These are phyloP conservation scores for Whitmania pigra DNA, from an alignment of 1,140 invertebrate species.

Conservation along the genomic window DNA sequence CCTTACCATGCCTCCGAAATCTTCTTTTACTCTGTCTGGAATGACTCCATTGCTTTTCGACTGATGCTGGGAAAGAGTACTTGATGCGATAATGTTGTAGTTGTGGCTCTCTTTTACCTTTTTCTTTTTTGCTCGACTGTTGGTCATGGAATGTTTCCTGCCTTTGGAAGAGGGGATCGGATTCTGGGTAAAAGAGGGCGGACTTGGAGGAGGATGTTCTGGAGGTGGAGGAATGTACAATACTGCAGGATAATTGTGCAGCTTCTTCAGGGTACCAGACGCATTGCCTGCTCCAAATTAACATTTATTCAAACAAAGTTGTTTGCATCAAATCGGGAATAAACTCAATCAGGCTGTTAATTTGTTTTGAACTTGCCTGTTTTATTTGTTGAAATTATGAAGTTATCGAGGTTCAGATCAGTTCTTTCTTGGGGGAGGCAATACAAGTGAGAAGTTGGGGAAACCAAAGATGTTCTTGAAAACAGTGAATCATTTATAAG, in stretches of 20 bases:
- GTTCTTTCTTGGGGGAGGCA: no score
- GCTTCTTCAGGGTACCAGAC: background rate
- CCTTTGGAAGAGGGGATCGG: background rate
- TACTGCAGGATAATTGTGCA: conserved; percentile 12
- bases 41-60: conserved; percentile 11
- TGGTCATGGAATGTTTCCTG: background rate
- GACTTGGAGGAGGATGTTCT: conserved; percentile 58
- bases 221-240: conserved; percentile 61
- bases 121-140: background rate
- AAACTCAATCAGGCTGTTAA: no score
- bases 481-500: no score
- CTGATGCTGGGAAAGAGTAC: conserved; percentile 1
- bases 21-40: conserved; percentile 7
- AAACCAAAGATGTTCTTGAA: no score
- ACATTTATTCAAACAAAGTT: no score
- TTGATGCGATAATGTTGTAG: background rate
- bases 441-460: no score
- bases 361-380: no score
- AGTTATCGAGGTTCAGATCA: no score
- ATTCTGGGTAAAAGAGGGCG: conserved; percentile 19
- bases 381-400: no score
- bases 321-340: no score
- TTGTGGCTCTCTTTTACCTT: background rate
- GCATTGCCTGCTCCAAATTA: no score
- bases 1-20: background rate